Evolutionary conservation across 1,140 invertebrate species (phyloP), one percentile per base, ranked within the genome.

Genomic region (Oncopodura yosiiana): DNA sequence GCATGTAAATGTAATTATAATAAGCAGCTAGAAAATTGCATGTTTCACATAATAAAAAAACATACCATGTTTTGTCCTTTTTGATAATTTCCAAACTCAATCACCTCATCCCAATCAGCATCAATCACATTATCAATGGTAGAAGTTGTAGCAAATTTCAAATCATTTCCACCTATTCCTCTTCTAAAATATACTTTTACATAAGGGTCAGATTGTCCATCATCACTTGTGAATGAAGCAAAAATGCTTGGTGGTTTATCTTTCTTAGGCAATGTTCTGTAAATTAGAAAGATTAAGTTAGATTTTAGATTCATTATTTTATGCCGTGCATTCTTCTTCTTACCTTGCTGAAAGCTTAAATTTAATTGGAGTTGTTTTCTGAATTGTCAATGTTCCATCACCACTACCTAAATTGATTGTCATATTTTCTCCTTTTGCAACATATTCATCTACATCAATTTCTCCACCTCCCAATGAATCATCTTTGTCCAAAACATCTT

Each of bases 31-130:
- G n/a, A n/a, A n/a, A n/a, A n/a, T n/a, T n/a, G n/a, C n/a, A n/a
- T n/a, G n/a, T n/a, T n/a, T n/a, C n/a, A n/a, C n/a, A n/a, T n/a
- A n/a, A n/a, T n/a, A n/a, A n/a, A n/a, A n/a, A n/a, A n/a, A n/a
- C n/a, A n/a, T n/a, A 39, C 54, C 39, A 50, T 38, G 18, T 53
- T 38, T 5, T 27, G 37, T 29, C 56, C 56, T 21, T 34, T 41
- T 38, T 53, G 50, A 27, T 53, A 58, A 30, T 58, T 58, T 16
- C 45, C 50, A 49, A 53, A 58, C 27, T 58, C 56, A 21, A 58
- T 58, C 1, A 36, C 32, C 16, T 58, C 56, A 2, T 43, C 30
- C 56, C 56, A 58, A 29, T 48, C 45, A 14, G 56, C 44, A 19
- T 58, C 36, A 5, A 34, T 39, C n/a, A 53, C 51, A 32, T 58